A percentile compares a stretch with the other conserved stretches of the same genome.
Evolutionary conservation across 2,888 invertebrate species (phyloP).

Genomic region (Glyphotaelius pellucidus): DNA sequence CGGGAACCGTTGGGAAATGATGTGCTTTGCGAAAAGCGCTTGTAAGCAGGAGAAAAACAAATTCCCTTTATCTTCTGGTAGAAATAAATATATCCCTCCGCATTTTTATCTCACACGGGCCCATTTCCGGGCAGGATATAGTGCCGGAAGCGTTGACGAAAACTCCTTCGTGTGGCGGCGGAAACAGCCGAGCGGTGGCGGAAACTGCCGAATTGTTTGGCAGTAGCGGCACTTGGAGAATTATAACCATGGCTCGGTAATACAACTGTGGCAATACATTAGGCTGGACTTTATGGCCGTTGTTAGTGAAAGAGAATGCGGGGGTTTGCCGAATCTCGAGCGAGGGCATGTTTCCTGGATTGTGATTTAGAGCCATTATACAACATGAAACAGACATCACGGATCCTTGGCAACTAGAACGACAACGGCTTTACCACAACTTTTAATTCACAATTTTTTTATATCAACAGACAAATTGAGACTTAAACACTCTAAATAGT

Average conservation of each 20-base stretch:
- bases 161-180: constrained; percentile 6
- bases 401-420: not conserved
- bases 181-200: not conserved
- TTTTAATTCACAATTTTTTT: not conserved
- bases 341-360: not conserved
- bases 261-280: constrained; percentile 20
- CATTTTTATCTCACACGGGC: not conserved
- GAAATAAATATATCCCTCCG: not conserved
- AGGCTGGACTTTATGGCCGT: constrained; percentile 20
- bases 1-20: not conserved
- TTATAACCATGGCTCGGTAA: not conserved
- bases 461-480: not conserved
- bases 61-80: not conserved
- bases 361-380: constrained; percentile 8
- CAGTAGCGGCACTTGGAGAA: not conserved
- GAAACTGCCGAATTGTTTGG: not conserved
- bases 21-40: constrained; percentile 3
- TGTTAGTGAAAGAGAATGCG: not conserved
- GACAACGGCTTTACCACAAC: not conserved
- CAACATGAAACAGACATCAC: not conserved
- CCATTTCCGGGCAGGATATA: not conserved
- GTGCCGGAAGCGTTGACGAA: constrained; percentile 13
- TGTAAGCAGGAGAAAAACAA: not conserved
- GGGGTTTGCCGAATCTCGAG: not conserved
- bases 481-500: not conserved